Base-by-base conservation (phyloP, 1,140 invertebrate genomes). In the Brachionus asplanchnoidis region DNA sequence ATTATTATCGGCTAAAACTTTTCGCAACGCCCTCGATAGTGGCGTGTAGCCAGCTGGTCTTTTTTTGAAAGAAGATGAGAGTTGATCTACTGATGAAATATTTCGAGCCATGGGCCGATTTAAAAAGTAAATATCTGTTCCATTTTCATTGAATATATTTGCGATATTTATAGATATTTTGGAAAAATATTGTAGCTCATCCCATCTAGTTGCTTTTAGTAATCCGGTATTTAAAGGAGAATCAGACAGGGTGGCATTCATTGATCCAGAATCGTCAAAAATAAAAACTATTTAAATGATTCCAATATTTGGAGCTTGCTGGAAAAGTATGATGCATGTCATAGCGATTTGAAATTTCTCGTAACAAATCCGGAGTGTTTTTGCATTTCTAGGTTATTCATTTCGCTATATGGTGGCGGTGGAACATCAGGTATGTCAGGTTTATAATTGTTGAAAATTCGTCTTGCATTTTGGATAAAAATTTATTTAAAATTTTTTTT, bases 221-320 rank as follows among this genome's bases (percentile, higher is more conserved):
- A 17, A 17, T 28, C 36, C 17, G 14, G 1, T 79, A n/a, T 82
- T 82, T 8, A 82, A 28, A 2, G 53, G 53, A 9, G 68, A 73
- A 28, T 79, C 77, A 2, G 23, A 36, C 4, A 79, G 17, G 0
- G 32, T 50, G 6, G 77, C 46, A 50, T 79, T 79, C 77, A 79
- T 79, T 17, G 77, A 79, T 20, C 77, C 77, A 11, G 77, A 79
- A 36, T 79, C 77, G 17, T 79, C 77, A 60, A 79, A 79, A 36
- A 79, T 23, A 36, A 79, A 79, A 53, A 79, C 77, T 14, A 60
- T 79, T 36, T 79, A 44, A 50, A 79, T 44, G 36, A 36, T 17
- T 56, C 32, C 23, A 79, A 60, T 9, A 56, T 1, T 53, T 79
- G 77, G 20, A 79, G 44, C 42, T 79, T 79, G 9, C 8, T 44